Evolutionary conservation across 2,113 vertebrate genomes (phyloP), one percentile per base, ranked within the genome.

Genomic region (Chaenogobius annularis): DNA sequence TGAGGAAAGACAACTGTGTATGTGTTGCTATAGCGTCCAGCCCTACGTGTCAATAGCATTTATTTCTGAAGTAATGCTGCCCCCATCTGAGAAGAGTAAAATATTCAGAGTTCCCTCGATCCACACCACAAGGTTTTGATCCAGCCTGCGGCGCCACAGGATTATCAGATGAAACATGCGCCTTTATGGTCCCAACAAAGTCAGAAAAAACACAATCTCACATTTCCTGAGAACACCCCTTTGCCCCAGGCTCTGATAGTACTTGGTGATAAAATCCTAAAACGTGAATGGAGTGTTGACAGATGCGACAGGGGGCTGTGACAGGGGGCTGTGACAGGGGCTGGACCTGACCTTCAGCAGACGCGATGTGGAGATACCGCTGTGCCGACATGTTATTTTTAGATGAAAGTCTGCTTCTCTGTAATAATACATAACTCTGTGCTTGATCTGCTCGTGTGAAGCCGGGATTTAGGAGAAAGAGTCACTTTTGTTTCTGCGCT

Each of bases 391-490:
- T 2, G 72, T 63, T 84, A 87, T 87, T 88, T 84, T 84, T 84
- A 82, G 83, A 82, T 75, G 62, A 78, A 87, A 78, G 78, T 81
- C 78, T 47, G 69, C 47, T 80, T 70, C 82, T 85, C 81, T 54
- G 83, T 76, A 85, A 86, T 85, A 88, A 83, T 73, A 79, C 83
- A 83, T 85, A 43, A 79, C 15, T 26, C 66, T 7, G 13, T 11
- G 31, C 69, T 74, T 68, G 10, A 78, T 80, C 78, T 64, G 22
- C 19, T 68, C 74, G 43, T 69, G 55, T 50, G 22, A 0, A 10
- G 10, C 50, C 8, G 35, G 70, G 46, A 40, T 0, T 80, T 5
- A 10, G 35, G 17, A 13, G 19, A 22, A 37, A 12, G 19, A 40
- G 26, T 1, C 1, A 5, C 54, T 66, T 54, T 47, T 66, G 44